Conservation (phyloP, 2,888 invertebrate species). For the Malthinus flaveolus region DNA sequence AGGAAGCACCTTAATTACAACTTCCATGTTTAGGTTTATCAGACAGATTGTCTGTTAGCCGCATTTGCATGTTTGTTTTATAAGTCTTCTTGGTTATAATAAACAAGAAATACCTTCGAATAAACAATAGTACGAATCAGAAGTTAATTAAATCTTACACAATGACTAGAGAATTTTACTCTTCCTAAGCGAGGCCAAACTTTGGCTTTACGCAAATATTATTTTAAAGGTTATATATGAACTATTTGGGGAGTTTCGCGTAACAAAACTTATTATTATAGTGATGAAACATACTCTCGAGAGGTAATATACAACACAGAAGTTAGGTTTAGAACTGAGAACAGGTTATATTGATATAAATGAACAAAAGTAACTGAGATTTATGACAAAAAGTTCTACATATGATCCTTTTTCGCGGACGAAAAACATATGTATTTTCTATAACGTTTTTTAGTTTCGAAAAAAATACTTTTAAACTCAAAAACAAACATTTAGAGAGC, state of each 20-base stretch:
- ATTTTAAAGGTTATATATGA: neutral
- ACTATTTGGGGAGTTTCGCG: conserved; percentile 8
- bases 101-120: conserved; percentile 5
- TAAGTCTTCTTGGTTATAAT: conserved; percentile 11
- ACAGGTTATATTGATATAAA: conserved; percentile 34
- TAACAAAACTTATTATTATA: conserved; percentile 13
- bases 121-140: neutral
- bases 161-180: neutral
- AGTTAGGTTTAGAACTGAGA: conserved; percentile 24
- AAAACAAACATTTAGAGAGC: too few relatives aligned
- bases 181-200: too few relatives aligned
- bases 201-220: neutral
- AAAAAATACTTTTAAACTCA: too few relatives aligned
- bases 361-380: conserved; percentile 34
- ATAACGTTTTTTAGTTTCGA: too few relatives aligned
- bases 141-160: neutral
- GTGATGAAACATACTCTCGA: conserved; percentile 26
- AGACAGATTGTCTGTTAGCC: conserved; percentile 16
- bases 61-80: conserved; percentile 20
- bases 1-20: conserved; percentile 23
- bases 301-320: conserved; percentile 24
- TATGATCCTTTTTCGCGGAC: conserved; percentile 7
- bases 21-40: conserved; percentile 17
- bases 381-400: conserved; percentile 27
- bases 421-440: conserved; percentile 20